These are phyloP conservation scores for Acipenser oxyrinchus DNA, from an alignment of 2,797 vertebrate species.

Conservation along the genomic window DNA sequence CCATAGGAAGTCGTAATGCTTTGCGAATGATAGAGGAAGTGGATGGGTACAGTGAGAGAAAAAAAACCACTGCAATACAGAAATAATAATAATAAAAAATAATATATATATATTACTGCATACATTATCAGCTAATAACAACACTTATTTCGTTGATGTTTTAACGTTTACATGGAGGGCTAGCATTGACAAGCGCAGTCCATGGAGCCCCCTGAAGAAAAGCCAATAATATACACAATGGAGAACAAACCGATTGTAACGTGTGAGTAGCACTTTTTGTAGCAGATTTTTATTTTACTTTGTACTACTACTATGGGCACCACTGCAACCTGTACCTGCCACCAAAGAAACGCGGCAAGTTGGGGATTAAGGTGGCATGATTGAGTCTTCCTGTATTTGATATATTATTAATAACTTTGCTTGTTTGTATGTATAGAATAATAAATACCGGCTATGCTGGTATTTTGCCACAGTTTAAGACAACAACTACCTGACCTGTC, in stretches of 20 bases:
- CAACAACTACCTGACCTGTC: not conserved
- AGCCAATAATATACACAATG: slow-evolving; percentile 91
- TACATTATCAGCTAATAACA: slow-evolving; percentile 53
- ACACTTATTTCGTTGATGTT: slow-evolving; percentile 34
- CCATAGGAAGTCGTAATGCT: slow-evolving; percentile 31
- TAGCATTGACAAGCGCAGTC: slow-evolving; percentile 40
- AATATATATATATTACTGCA: slow-evolving; percentile 33
- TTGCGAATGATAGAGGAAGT: slow-evolving; percentile 37
- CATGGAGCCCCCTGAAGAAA: slow-evolving; percentile 73
- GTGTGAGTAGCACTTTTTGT: slow-evolving; percentile 71
- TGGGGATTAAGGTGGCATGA: not conserved
- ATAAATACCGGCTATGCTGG: no score
- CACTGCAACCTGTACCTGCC: not conserved
- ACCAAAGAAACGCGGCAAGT: slow-evolving; percentile 1
- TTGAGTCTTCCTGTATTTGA: no score
- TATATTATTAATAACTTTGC: no score
- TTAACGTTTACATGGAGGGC: slow-evolving; percentile 52
- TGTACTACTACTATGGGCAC: slow-evolving; percentile 12
- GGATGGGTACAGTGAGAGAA: slow-evolving; percentile 21
- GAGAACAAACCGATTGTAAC: slow-evolving; percentile 97
- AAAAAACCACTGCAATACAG: slow-evolving; percentile 52
- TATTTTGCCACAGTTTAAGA: no score
- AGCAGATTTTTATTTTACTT: slow-evolving; percentile 12
- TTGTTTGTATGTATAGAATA: no score
- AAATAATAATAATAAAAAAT: no score